Conservation (phyloP, 2,113 vertebrate genomes). For the Zosterops hypoxanthus region DNA sequence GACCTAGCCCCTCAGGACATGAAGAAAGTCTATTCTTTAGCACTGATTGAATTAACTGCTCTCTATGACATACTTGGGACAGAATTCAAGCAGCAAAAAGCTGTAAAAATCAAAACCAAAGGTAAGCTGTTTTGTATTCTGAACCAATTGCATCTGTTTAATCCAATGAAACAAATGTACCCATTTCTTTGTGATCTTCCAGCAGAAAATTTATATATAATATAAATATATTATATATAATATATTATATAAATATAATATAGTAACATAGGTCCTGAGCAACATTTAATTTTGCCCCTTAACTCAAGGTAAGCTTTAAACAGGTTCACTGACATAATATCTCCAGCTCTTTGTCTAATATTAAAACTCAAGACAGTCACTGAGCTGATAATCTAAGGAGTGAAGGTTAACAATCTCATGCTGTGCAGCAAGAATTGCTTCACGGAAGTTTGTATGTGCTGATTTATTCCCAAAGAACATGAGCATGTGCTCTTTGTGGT, state of each 20-base stretch:
- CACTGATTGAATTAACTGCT: slow-evolving; percentile 92
- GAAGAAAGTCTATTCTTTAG: slow-evolving; percentile 89
- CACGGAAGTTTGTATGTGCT: background rate
- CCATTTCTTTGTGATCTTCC: background rate
- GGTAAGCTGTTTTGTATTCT: slow-evolving; percentile 73
- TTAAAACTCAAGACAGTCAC: background rate
- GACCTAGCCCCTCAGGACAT: slow-evolving; percentile 92
- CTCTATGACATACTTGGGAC: slow-evolving; percentile 87
- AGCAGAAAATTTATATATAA: background rate
- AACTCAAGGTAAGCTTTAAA: background rate
- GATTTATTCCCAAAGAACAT: background rate
- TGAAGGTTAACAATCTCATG: background rate
- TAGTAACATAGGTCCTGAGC: background rate
- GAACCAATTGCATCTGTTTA: background rate
- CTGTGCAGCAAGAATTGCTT: background rate
- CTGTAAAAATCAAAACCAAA: slow-evolving; percentile 89
- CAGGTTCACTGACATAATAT: background rate
- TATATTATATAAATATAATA: too few species aligned
- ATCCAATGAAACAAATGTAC: background rate
- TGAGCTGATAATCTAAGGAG: background rate
- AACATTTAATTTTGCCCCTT: background rate
- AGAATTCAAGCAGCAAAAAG: slow-evolving; percentile 90
- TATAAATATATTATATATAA: background rate
- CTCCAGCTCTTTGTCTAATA: background rate
- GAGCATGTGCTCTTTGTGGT: background rate